Conservation (phyloP, 2,888 invertebrate genomes). For the Xylota sylvarum region DNA sequence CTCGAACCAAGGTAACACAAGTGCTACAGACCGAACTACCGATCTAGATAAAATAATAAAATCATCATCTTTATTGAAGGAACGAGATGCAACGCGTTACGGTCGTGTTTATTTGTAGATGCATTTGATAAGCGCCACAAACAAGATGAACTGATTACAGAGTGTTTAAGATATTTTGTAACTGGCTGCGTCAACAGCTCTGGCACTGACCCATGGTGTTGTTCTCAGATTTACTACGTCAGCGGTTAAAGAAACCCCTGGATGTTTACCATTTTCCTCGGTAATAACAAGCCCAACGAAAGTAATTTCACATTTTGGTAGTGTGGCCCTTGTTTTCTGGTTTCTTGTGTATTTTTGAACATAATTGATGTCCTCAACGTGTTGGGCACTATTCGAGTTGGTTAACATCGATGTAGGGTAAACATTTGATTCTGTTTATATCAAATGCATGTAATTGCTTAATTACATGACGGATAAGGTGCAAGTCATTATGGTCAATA, state of each 20-base stretch:
- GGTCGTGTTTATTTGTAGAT: conserved; percentile 71
- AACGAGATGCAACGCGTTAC: conserved; percentile 48
- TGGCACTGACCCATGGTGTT: not conserved
- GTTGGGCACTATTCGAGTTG: conserved; percentile 18
- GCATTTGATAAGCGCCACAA: conserved; percentile 72
- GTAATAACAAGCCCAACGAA: conserved; percentile 13
- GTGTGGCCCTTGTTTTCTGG: conserved; percentile 48
- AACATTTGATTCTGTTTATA: conserved; percentile 23
- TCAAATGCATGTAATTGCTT: conserved; percentile 58
- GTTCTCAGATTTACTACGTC: conserved; percentile 25
- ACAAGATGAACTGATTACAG: conserved; percentile 68
- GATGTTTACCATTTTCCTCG: conserved; percentile 42
- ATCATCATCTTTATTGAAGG: conserved; percentile 69
- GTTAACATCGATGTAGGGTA: conserved; percentile 16
- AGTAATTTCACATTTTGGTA: conserved; percentile 25
- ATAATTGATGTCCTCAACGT: conserved; percentile 54
- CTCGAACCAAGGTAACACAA: conserved; percentile 26
- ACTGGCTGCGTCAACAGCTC: conserved; percentile 7
- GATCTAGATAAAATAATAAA: conserved; percentile 70
- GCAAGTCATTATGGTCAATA: conserved; percentile 53
- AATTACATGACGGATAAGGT: conserved; percentile 38
- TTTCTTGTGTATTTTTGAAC: conserved; percentile 23
- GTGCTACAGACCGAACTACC: conserved; percentile 46
- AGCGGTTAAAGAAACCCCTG: conserved; percentile 20
- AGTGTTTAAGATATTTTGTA: conserved; percentile 56